phyloP scores from a whole-genome alignment of 2,888 invertebrate species.

The Anthophora plumipes region DNA sequence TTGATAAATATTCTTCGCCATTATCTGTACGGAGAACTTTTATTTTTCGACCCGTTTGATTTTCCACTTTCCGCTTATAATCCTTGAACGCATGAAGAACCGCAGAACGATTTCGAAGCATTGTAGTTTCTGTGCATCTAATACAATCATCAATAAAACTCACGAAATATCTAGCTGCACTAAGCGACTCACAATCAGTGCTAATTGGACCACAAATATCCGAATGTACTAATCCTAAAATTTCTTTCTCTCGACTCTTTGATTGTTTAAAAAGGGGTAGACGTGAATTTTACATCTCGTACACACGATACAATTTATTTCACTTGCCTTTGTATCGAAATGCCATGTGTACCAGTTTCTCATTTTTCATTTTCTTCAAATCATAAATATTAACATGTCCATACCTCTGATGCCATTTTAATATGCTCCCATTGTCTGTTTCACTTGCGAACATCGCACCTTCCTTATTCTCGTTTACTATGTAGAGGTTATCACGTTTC shows the following conservation, averaged over 20 bases:
- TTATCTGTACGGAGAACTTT: background rate
- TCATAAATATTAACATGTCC: background rate
- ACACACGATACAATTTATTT: too few species aligned
- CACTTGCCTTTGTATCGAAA: too few species aligned
- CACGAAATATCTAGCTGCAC: background rate
- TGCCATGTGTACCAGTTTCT: background rate
- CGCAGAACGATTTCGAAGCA: background rate
- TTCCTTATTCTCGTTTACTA: too few species aligned
- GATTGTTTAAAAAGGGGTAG: background rate
- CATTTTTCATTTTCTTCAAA: background rate
- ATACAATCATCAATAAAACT: background rate
- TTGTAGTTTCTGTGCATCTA: background rate
- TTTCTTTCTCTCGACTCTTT: background rate
- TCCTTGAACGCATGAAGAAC: background rate
- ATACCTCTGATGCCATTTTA: background rate
- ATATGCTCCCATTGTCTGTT: background rate
- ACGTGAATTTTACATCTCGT: too few species aligned
- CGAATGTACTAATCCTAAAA: background rate
- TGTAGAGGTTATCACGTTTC: too few species aligned
- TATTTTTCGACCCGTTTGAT: background rate
- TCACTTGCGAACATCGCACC: too few species aligned
- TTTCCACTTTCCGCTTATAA: background rate
- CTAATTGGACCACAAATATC: background rate
- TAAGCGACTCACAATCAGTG: background rate
- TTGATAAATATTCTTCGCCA: conserved; percentile 49